A percentile compares a stretch with the other conserved stretches of the same genome.
phyloP scores from a whole-genome alignment of 2,888 invertebrate genomes.

The Thysanoteuthis rhombus region DNA sequence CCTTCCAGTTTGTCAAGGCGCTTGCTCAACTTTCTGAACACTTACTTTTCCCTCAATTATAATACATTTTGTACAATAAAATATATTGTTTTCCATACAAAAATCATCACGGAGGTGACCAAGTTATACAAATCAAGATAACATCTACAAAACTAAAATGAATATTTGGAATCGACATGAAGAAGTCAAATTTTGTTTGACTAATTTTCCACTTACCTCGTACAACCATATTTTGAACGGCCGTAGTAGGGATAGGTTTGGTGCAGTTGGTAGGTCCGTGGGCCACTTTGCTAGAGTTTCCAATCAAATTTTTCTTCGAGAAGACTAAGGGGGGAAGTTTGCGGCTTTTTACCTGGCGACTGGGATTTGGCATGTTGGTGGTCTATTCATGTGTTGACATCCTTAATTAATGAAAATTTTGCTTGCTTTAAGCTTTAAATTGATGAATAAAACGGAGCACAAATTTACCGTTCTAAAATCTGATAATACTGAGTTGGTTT shows the following conservation, averaged over 20 bases:
- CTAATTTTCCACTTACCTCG: background rate
- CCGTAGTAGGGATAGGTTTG: background rate
- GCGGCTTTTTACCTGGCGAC: conserved; percentile 51
- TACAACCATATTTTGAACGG: background rate
- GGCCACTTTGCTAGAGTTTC: background rate
- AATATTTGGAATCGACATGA: background rate
- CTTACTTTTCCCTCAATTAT: too few relatives aligned
- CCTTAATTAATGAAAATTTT: background rate
- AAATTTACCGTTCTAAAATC: background rate
- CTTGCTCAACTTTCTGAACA: too few relatives aligned
- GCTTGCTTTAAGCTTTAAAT: background rate
- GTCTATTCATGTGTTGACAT: background rate
- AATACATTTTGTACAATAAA: too few relatives aligned
- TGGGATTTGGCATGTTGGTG: conserved; percentile 46
- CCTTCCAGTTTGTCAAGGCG: too few relatives aligned
- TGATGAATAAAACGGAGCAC: background rate
- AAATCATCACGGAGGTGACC: too few relatives aligned
- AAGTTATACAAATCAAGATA: too few relatives aligned
- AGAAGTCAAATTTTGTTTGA: background rate
- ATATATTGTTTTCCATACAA: too few relatives aligned
- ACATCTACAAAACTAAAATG: too few relatives aligned
- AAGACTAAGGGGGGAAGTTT: conserved; percentile 50
- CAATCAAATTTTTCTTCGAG: background rate
- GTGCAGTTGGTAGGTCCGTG: background rate
- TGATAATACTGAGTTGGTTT: background rate